Evolutionary conservation across 2,888 invertebrate genomes (phyloP), one percentile per base, ranked within the genome.

Genomic region (Xylota segnis): DNA sequence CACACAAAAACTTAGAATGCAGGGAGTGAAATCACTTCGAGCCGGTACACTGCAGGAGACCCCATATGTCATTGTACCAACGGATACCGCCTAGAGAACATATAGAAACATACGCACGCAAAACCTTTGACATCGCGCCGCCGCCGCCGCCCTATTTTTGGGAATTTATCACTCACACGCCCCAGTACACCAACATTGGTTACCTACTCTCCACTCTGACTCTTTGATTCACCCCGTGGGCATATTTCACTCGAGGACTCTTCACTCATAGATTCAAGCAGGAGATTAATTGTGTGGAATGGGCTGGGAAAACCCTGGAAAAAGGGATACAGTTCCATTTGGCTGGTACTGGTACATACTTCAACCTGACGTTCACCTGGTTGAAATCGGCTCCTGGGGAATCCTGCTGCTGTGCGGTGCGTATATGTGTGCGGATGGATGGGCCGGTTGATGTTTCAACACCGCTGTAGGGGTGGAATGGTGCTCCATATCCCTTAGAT

Each of bases 151-250:
- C 65, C 59, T 59, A 59, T 65, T 84, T 84, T 79, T 58, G 70
- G 70, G 59, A 84, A 84, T 84, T 79, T 84, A 79, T 84, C 79
- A 84, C 84, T 75, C 75, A 65, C 59, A 79, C 75, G 70, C 74
- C 79, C 63, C 37, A 50, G 68, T 70, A 29, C 56, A 65, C 68
- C 61, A 18, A 18, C 70, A 29, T 68, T 61, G 52, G 70, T 47
- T 68, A 12, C 29, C 14, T 9, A 10, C 50, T n/a, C 68, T 54
- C 37, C 61, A 58, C 61, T 47, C 32, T 54, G 32, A 70, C 50
- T 59, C 56, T 40, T 37, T 34, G 58, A 70, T 79, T 70, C 61
- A 66, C 66, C 59, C 58, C 16, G 34, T 40, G 58, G 34, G 29
- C 65, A 74, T 47, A 56, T 75, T 63, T 43, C 61, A 63, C 37